Base-by-base conservation (phyloP, 2,888 invertebrate genomes). In the Sabatieria punctata region DNA sequence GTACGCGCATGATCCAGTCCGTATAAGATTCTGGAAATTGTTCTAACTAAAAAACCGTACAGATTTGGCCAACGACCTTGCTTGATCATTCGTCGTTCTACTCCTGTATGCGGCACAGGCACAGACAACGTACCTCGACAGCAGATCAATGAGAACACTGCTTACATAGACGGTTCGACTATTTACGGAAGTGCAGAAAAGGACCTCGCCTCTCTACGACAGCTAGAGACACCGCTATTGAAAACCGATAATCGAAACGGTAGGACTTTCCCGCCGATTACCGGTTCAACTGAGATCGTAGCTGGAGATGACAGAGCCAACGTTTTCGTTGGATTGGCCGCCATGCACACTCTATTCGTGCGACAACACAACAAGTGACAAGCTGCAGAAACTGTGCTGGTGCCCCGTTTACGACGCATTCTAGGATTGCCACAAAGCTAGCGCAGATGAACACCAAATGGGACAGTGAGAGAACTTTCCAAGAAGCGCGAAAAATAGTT, bases 21-120 rank as follows among this genome's bases (percentile, higher is more conserved):
- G n/a, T n/a, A n/a, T n/a, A n/a, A n/a, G n/a, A n/a, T n/a, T n/a
- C n/a, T n/a, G n/a, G n/a, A n/a, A n/a, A n/a, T n/a, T n/a, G n/a
- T n/a, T n/a, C n/a, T n/a, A n/a, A n/a, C n/a, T n/a, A n/a, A n/a
- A n/a, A n/a, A n/a, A n/a, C n/a, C n/a, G n/a, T n/a, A n/a, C n/a
- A n/a, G n/a, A n/a, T n/a, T n/a, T n/a, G n/a, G n/a, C n/a, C n/a
- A n/a, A n/a, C n/a, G n/a, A n/a, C n/a, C n/a, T n/a, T n/a, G n/a
- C n/a, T n/a, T n/a, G n/a, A n/a, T n/a, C n/a, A n/a, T n/a, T n/a
- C n/a, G n/a, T n/a, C 73, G 97, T 54, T 86, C 88, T 3, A 86
- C 91, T 58, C 82, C 93, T 0, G 84, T 93, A 44, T 97, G 97
- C 67, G 95, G 95, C 4, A 89, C 91, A 0, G 95, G 93, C 1